A percentile compares a stretch with the other conserved stretches of the same genome.
These are phyloP conservation scores for Dermatophagoides farinae DNA, from an alignment of 1,140 invertebrate genomes.

Conservation along the genomic window DNA sequence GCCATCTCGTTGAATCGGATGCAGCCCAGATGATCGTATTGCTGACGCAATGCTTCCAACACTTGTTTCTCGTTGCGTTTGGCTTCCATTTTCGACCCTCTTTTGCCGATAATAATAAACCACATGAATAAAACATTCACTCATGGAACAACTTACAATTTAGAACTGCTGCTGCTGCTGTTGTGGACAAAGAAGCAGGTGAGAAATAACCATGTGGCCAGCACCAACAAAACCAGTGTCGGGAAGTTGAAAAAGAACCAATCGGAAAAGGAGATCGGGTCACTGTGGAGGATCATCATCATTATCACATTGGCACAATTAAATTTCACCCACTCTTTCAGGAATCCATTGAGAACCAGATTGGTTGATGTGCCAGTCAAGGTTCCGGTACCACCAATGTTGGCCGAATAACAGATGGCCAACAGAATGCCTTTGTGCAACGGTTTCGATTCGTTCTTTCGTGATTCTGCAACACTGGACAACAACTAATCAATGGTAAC, in stretches of 20 bases:
- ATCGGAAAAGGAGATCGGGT: conserved; percentile 42
- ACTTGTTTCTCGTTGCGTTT: conserved; percentile 13
- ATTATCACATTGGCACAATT: neutral
- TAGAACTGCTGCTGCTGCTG: neutral
- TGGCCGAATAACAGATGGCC: conserved; percentile 55
- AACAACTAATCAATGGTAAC: too few relatives aligned
- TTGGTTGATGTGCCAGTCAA: conserved; percentile 74
- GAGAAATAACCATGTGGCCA: conserved; percentile 43
- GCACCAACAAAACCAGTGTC: conserved; percentile 45
- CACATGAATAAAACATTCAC: neutral
- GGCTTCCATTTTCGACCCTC: neutral
- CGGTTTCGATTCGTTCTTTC: neutral
- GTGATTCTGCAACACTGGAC: too few relatives aligned
- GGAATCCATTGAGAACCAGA: conserved; percentile 55
- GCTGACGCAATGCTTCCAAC: conserved; percentile 12
- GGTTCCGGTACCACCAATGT: conserved; percentile 58
- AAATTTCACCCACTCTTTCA: conserved; percentile 41
- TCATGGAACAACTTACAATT: conserved; percentile 6
- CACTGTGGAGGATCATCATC: conserved; percentile 13
- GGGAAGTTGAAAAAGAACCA: conserved; percentile 47
- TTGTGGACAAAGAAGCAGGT: conserved; percentile 46
- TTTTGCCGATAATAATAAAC: neutral
- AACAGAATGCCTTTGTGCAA: conserved; percentile 29
- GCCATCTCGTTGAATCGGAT: conserved; percentile 40
- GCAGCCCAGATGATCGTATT: conserved; percentile 17